A percentile compares a stretch with the other conserved stretches of the same genome.
Evolutionary conservation across 2,797 vertebrate species (phyloP).

Genomic region (Aphelocoma californica): DNA sequence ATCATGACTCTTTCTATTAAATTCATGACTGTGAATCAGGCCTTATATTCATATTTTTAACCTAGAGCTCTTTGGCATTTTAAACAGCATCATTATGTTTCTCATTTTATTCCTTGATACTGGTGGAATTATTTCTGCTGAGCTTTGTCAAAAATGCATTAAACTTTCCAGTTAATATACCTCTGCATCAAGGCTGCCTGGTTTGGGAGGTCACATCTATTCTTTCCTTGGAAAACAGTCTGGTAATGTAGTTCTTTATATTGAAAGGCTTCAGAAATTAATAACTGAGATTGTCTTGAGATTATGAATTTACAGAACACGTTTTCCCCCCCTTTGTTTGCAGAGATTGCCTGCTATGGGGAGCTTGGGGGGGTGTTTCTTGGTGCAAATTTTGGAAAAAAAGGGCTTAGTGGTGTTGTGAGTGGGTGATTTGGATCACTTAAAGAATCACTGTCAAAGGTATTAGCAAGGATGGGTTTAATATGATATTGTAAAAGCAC

Average conservation of each 20-base stretch:
- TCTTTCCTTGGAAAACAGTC: not conserved
- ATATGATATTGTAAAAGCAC: not conserved
- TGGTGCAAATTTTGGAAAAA: not conserved
- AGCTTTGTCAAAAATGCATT: not conserved
- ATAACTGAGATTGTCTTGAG: not conserved
- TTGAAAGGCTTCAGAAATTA: not conserved
- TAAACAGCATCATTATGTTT: not conserved
- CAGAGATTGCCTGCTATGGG: not conserved
- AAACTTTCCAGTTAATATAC: not conserved
- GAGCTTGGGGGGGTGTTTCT: not conserved
- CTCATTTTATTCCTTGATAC: not conserved
- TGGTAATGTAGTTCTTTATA: not conserved
- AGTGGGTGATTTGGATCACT: not conserved
- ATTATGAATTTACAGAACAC: not conserved
- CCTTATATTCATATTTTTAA: not conserved
- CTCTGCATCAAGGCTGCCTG: not conserved
- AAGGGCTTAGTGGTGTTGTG: not conserved
- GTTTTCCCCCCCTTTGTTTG: rapidly evolving
- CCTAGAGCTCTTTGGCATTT: not conserved
- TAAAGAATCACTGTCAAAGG: not conserved
- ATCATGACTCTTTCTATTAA: not conserved
- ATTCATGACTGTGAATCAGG: not conserved
- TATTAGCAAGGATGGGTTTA: not conserved
- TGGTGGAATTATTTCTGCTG: not conserved
- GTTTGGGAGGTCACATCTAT: not conserved